Base-by-base conservation (phyloP, 2,888 invertebrate genomes). In the Bombylius discolor region DNA sequence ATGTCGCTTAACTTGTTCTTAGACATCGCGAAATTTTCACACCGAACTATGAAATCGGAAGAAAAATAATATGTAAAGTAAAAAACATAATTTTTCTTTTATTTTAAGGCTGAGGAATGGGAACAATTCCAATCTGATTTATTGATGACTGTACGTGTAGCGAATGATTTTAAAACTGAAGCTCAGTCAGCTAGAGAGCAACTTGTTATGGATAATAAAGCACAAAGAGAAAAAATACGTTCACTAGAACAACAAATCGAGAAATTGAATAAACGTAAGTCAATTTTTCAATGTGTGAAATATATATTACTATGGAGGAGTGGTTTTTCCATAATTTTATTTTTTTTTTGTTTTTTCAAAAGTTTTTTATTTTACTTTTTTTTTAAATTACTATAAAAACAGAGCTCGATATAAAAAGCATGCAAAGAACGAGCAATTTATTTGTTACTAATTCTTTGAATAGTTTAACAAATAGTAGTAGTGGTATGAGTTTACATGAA, bases 141-240 rank as follows among this genome's bases (percentile, higher is more conserved):
- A 3, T 76, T 94, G 49, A 90, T 89, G 78, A 92, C 95, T 0
- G 96, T 96, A 1, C 83, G 94, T 34, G 94, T 96, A 13, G 96
- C 96, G 46, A 94, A 96, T 73, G 93, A 96, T 74, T 93, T 96
- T 76, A 92, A 94, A 75, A 90, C 89, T n/a, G 95, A 95, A 72
- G 91, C 93, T 1, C 87, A 89, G 68, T 93, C 92, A 70, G 91
- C 92, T 0, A 88, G 89, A 66, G 81, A 87, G 60, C 90, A 93
- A 68, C 79, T 93, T 50, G 83, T 88, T 58, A 78, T 86, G 65
- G 92, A 94, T 70, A 93, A 94, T 74, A 86, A 86, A 66, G 74
- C 80, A 14, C 83, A 90, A 48, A 78, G 86, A 57, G 91, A 93
- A 65, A 83, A 85, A 63, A 82, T 91, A 58, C 78, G 87, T 53